Evolutionary conservation across 2,113 vertebrate genomes (phyloP).

Genomic region (Glaucidium brasilianum): DNA sequence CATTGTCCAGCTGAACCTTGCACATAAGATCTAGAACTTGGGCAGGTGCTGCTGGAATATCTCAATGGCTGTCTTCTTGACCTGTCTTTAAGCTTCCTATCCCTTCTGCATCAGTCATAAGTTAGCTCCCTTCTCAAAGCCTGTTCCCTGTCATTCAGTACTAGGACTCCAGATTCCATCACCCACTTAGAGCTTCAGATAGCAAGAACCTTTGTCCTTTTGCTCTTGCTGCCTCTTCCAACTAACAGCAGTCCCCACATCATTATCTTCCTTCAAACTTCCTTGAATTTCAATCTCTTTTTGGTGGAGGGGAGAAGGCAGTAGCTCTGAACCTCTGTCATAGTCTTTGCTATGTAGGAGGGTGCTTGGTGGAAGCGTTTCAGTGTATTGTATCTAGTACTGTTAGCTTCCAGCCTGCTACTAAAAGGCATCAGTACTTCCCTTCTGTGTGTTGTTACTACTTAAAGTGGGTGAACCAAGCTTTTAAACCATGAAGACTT

Average conservation of each 20-base stretch:
- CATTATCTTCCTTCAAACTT: background rate
- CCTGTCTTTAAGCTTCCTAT: background rate
- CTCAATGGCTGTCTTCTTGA: background rate
- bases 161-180: background rate
- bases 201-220: background rate
- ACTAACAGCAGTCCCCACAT: background rate
- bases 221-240: background rate
- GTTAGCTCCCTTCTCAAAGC: background rate
- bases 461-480: background rate
- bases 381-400: background rate
- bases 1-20: background rate
- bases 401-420: background rate
- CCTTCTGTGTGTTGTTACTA: background rate
- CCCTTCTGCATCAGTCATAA: background rate
- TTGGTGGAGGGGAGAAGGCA: background rate
- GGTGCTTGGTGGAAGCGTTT: background rate
- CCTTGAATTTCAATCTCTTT: background rate
- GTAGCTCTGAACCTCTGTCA: background rate
- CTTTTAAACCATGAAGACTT: background rate
- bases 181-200: background rate
- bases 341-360: background rate
- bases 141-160: background rate
- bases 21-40: background rate
- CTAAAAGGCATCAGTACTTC: background rate
- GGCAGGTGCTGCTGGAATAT: background rate